Evolutionary conservation across 2,113 vertebrate species (phyloP), one percentile per base, ranked within the genome.

Genomic region (Upupa epops): DNA sequence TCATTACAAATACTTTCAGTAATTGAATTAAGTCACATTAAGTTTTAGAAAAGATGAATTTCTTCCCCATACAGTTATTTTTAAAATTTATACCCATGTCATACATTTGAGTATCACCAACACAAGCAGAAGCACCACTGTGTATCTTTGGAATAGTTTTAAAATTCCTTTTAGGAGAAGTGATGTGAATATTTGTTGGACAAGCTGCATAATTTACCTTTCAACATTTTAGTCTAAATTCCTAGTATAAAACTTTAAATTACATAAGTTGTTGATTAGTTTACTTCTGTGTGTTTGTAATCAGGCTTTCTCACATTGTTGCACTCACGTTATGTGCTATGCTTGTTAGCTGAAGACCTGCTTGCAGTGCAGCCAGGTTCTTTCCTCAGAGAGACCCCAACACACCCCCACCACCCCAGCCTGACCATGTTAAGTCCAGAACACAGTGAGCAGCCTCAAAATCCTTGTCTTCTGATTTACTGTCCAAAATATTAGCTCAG

Each of bases 391-490:
- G 46, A 48, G 19, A 8, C 46, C 46, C 46, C 17, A 18, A 17
- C 46, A 48, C 13, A 26, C 32, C 24, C 29, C 13, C 59, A 5
- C n/a, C 8, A 36, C 29, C 31, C 4, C 7, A 16, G 7, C 49
- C 51, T 5, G 26, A 4, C 1, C 22, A 1, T 2, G 3, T n/a
- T 31, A 22, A 61, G 21, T 22, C 22, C 6, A 24, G 0, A 3
- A 5, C 16, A 0, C 7, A 4, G 29, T 3, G 31, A 12, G 20
- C 55, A 21, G 18, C 61, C 22, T 63, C 34, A 15, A 29, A 26
- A 34, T 20, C 20, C 1, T 31, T 51, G 13, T 22, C 18, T 60
- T 60, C 17, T 40, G 31, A 25, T 72, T 83, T 42, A 21, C 21
- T 34, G 31, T 32, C 34, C 19, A 48, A 66, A 66, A 36, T 42